Conservation (phyloP, 2,113 vertebrate species). For the Myanophis thanlyinensis region DNA sequence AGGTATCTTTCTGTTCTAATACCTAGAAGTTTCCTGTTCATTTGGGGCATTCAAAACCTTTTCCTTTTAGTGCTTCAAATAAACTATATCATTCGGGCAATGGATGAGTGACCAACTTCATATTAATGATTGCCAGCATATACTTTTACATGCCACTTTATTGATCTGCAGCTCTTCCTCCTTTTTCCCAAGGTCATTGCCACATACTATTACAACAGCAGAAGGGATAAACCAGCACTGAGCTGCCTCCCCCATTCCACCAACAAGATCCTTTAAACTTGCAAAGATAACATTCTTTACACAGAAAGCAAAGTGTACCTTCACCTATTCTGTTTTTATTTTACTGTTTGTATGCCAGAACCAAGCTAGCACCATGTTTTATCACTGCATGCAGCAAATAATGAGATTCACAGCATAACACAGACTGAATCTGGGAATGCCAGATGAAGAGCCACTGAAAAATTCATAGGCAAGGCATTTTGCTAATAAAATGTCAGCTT, state of each 20-base stretch:
- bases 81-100: neutral
- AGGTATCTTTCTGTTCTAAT: constrained; percentile 68
- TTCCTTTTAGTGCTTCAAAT: neutral
- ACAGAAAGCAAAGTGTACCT: neutral
- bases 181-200: neutral
- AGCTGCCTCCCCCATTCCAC: neutral
- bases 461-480: neutral
- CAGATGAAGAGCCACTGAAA: neutral
- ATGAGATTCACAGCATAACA: neutral
- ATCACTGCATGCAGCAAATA: neutral
- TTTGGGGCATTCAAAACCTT: neutral
- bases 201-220: neutral
- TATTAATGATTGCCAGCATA: neutral
- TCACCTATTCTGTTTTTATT: neutral
- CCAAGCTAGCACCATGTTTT: neutral
- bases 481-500: neutral
- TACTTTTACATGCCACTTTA: neutral
- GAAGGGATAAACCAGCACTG: neutral
- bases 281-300: neutral
- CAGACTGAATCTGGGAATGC: neutral
- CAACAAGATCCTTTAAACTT: neutral
- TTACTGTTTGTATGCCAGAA: neutral
- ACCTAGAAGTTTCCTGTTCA: neutral
- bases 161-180: neutral
- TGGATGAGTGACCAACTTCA: neutral